A percentile compares a stretch with the other conserved stretches of the same genome.
Evolutionary conservation across 1,140 invertebrate species (phyloP).

Genomic region (Patella vulgata): DNA sequence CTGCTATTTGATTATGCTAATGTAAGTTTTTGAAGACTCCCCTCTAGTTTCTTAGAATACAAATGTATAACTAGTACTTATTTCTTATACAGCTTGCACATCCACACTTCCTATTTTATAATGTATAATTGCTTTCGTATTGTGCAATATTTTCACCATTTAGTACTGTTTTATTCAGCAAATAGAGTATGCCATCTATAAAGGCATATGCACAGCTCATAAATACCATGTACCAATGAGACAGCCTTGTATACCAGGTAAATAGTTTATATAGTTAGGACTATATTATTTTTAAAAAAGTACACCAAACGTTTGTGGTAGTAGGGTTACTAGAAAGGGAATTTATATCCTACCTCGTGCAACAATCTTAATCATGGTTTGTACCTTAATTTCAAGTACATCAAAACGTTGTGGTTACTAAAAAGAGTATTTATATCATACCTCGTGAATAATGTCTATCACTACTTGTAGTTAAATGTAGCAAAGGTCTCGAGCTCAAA

Average conservation of each 20-base stretch:
- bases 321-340: not conserved
- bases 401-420: too few relatives aligned
- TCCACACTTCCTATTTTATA: too few relatives aligned
- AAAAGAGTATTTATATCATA: too few relatives aligned
- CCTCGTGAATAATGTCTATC: too few relatives aligned
- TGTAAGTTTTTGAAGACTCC: constrained; percentile 9
- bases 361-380: too few relatives aligned
- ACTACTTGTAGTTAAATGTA: too few relatives aligned
- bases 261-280: not conserved
- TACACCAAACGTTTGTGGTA: not conserved
- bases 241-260: constrained; percentile 8
- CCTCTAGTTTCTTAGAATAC: too few relatives aligned
- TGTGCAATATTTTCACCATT: not conserved
- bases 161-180: not conserved
- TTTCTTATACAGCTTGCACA: too few relatives aligned
- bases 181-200: not conserved
- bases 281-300: not conserved
- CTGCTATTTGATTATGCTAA: not conserved
- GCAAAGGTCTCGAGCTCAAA: too few relatives aligned
- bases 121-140: too few relatives aligned
- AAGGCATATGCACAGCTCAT: not conserved
- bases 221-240: not conserved
- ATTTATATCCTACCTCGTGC: not conserved
- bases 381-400: too few relatives aligned
- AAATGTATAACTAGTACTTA: too few relatives aligned